Evolutionary conservation across 2,797 vertebrate species (phyloP), one percentile per base, ranked within the genome.

Genomic region (Schizothorax lantsangensis): DNA sequence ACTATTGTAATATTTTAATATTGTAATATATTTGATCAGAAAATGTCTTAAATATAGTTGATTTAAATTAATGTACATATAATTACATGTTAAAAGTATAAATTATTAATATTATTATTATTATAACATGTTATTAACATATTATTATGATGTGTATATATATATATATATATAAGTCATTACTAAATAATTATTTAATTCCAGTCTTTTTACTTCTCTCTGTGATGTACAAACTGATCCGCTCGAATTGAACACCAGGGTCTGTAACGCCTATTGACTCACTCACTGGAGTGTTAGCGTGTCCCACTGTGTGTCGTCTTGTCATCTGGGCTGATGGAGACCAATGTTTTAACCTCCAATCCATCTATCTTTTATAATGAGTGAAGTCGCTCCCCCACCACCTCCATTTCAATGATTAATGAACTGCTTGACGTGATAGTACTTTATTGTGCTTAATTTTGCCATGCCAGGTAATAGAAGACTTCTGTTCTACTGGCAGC

Each of bases 351-450:
- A 91, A 92, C 91, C 91, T 82, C 87, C 23, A 66, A 88, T 93
- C 92, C 89, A 95, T 95, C 90, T 91, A 92, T 95, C 93, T 94
- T 94, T 93, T 89, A 92, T 93, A 95, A 93, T 91, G 89, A 87
- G 84, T 81, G 26, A 90, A 90, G 91, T 90, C 54, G 80, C 77
- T 88, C 77, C 84, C 86, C 87, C 88, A 89, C 90, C 92, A 88
- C 89, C 90, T 86, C 89, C 89, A 90, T 88, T 91, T 91, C 86
- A 80, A 87, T 94, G 93, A 95, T 95, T 95, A 93, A 95, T 94
- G 92, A 93, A 91, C 88, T 88, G 88, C 90, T 93, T 90, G 83
- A 86, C 84, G 69, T 90, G 88, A 88, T 91, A 89, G 89, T 78
- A 91, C 86, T 88, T 89, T 89, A 90, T 66, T 71, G 77, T 90